Base-by-base conservation (phyloP, 2,888 invertebrate genomes). In the Lordiphosa fenestrarum region DNA sequence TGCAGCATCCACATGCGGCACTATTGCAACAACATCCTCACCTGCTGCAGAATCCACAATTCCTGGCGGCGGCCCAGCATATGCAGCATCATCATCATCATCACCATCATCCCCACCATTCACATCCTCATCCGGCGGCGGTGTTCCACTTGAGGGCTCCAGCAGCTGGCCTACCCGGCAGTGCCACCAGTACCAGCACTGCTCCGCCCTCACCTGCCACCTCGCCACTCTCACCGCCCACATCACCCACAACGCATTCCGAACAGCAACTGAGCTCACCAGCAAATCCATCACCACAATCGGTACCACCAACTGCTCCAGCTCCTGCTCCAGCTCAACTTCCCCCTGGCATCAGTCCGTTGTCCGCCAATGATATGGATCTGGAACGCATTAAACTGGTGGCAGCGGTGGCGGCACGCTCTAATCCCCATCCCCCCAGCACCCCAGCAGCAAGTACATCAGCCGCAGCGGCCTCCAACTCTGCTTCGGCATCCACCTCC, bases 341-440 rank as follows among this genome's bases (percentile, higher is more conserved):
- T 44, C 41, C 62, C 19, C 57, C 25, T 6, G 25, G 25, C 6
- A 6, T 69, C 63, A 58, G 69, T 44, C 60, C 67, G 3, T 13
- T 58, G 12, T 41, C 65, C n/a, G 60, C 60, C 44, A 55, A 71
- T 60, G 89, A 89, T 38, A 83, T 89, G 75, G 89, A 89, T 70
- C 80, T 90, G 66, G 90, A 90, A 73, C 84, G 89, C 71, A 84
- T 90, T 67, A 90, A 90, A 69, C 77, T 90, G 77, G 89, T 90
- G 42, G 88, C 88, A 30, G 88, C 87, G 50, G 87, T 85, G 23
- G 88, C 87, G 4, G 87, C 80, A 0, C 78, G 84, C 49, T 74
- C 84, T 57, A 66, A 12, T 6, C 74, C 37, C 15, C 15, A 15
- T 15, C 15, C 74, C 37, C 13, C 73, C 61, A 35, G 57, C 47